phyloP scores from a whole-genome alignment of 2,797 vertebrate species.

The Neomorphus geoffroyi region DNA sequence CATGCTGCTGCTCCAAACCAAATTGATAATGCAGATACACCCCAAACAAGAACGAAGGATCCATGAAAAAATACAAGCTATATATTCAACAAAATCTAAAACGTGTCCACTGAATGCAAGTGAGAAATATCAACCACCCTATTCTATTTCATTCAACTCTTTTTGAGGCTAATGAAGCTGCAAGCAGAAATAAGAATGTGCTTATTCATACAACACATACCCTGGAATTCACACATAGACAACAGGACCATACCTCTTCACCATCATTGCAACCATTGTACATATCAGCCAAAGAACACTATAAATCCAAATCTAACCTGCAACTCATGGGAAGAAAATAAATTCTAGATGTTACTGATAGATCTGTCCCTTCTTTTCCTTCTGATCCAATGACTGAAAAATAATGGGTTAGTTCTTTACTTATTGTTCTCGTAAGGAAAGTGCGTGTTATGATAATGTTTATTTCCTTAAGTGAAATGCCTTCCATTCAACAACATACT shows the following conservation, averaged over 20 bases:
- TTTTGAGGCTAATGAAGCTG: background rate
- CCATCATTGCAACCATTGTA: background rate
- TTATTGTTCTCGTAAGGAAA: background rate
- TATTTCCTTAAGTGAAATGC: background rate
- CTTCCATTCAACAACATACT: background rate
- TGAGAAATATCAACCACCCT: background rate
- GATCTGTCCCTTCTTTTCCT: background rate
- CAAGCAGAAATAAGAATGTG: background rate
- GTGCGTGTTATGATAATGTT: background rate
- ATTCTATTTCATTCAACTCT: background rate
- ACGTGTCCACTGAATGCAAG: background rate
- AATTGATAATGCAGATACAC: background rate
- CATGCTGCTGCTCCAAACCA: background rate
- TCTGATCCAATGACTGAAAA: background rate
- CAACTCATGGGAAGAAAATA: background rate
- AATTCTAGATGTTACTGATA: background rate
- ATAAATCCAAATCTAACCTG: background rate
- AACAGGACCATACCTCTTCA: background rate
- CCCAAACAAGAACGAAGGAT: background rate
- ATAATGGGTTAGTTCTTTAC: background rate
- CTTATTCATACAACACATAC: background rate
- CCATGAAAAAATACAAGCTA: background rate
- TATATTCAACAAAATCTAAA: background rate
- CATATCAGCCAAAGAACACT: background rate
- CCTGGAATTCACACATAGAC: background rate